These are phyloP conservation scores for Eudyptes chrysolophus DNA, from an alignment of 2,113 vertebrate genomes.

Conservation along the genomic window DNA sequence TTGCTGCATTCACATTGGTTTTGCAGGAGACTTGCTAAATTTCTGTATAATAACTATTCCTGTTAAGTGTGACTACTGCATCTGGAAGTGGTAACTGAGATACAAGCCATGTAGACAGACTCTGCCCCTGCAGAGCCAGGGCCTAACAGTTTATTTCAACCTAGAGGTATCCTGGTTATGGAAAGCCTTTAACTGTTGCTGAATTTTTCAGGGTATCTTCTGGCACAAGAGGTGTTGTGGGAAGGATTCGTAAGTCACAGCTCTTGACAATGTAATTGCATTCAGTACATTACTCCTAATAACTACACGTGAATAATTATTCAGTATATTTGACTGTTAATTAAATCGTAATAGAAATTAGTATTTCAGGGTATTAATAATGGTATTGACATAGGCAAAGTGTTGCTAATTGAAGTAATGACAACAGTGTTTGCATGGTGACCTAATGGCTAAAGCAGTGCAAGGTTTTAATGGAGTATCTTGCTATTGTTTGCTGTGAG, in stretches of 20 bases:
- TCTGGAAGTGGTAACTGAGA: neutral
- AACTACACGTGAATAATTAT: neutral
- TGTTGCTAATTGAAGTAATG: neutral
- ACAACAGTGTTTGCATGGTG: neutral
- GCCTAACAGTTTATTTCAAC: neutral
- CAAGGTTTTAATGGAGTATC: neutral
- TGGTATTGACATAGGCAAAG: neutral
- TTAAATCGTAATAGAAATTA: neutral
- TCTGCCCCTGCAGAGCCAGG: neutral
- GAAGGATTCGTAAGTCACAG: neutral
- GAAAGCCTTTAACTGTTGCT: neutral
- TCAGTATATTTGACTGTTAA: neutral
- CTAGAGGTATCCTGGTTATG: neutral
- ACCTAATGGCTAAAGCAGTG: neutral
- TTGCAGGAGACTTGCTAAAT: neutral
- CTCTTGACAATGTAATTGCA: neutral
- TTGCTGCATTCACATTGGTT: neutral
- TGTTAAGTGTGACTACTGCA: neutral
- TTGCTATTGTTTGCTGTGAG: neutral
- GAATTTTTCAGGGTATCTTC: neutral
- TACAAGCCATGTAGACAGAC: rapidly evolving
- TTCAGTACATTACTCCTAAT: neutral
- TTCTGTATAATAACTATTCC: neutral
- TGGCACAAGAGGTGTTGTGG: neutral
- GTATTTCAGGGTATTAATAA: conserved; percentile 9